These are phyloP conservation scores for Otis tarda DNA, from an alignment of 2,113 vertebrate species.

Conservation along the genomic window DNA sequence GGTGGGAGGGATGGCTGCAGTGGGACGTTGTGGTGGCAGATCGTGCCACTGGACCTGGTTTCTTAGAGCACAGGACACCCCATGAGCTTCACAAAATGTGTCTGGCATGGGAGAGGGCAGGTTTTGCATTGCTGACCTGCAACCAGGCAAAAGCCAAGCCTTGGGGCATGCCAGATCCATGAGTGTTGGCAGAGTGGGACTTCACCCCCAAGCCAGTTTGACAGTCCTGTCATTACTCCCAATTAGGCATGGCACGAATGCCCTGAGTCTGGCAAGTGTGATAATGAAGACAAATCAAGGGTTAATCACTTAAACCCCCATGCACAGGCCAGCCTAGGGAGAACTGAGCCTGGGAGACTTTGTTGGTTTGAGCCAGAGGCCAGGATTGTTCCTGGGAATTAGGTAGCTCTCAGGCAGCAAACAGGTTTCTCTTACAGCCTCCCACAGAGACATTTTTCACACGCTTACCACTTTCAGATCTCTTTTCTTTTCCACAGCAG, in stretches of 20 bases:
- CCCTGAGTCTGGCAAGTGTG: neutral
- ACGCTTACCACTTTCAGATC: neutral
- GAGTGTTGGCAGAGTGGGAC: neutral
- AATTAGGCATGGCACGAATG: neutral
- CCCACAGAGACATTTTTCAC: neutral
- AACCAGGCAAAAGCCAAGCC: neutral
- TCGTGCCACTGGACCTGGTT: neutral
- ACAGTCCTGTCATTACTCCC: neutral
- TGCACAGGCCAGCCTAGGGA: neutral
- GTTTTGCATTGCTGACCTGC: neutral
- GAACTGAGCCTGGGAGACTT: neutral
- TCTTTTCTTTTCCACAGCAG: neutral
- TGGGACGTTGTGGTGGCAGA: no score
- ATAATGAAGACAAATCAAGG: neutral
- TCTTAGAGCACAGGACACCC: neutral
- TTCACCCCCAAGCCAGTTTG: neutral
- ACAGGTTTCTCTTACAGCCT: neutral
- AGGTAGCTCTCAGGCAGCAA: neutral
- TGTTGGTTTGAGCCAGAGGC: neutral
- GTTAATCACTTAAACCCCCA: neutral
- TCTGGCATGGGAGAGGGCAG: neutral
- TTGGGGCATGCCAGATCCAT: accelerated
- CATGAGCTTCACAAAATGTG: neutral
- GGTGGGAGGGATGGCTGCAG: neutral
- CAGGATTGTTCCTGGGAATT: neutral